These are phyloP conservation scores for Chamaea fasciata DNA, from an alignment of 2,113 vertebrate species.

Conservation along the genomic window DNA sequence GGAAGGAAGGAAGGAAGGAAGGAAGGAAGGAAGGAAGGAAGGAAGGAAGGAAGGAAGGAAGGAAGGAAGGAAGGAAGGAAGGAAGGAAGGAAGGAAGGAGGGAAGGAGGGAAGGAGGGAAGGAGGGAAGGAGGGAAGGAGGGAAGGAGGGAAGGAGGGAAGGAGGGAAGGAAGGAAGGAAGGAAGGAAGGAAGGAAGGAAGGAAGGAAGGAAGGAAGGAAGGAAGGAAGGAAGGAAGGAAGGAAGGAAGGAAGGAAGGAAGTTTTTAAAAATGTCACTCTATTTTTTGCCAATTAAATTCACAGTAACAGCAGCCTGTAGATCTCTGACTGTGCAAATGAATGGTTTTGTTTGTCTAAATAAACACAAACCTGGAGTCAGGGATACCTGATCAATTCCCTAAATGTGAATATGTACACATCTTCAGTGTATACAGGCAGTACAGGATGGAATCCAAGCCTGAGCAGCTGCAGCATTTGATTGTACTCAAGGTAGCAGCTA, in stretches of 20 bases:
- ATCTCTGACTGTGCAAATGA: not conserved
- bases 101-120: not conserved
- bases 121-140: not conserved
- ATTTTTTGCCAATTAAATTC: not conserved
- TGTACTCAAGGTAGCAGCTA: not conserved
- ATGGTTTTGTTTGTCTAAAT: not conserved
- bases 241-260: not conserved
- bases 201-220: not conserved
- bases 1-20: not conserved
- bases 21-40: not conserved
- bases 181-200: not conserved
- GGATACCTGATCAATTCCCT: not conserved
- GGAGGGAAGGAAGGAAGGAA: not conserved
- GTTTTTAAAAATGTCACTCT: not conserved
- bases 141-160: not conserved
- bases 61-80: not conserved
- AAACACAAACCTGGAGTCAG: not conserved
- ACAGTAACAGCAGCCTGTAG: not conserved
- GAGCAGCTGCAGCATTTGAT: not conserved
- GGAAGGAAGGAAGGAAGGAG: not conserved
- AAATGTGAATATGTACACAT: not conserved
- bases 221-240: not conserved
- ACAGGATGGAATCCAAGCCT: not conserved
- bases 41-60: not conserved
- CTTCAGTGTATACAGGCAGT: not conserved